A percentile compares a stretch with the other conserved stretches of the same genome.
Evolutionary conservation across 2,797 vertebrate genomes (phyloP).

Genomic region (Discoglossus pictus): DNA sequence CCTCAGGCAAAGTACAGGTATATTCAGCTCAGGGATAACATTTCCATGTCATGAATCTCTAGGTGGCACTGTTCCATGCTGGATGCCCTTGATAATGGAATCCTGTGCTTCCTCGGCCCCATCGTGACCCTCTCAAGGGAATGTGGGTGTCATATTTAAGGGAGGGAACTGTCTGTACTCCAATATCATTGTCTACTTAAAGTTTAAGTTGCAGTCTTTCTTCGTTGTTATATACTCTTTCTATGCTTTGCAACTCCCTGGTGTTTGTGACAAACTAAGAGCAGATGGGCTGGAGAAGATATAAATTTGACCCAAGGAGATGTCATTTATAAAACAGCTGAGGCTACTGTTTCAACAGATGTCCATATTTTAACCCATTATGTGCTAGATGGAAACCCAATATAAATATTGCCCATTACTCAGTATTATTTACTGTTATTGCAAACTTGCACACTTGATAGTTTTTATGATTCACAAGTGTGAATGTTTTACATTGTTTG

Average conservation of each 20-base stretch:
- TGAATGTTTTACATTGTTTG: no score
- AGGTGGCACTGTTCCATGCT: background rate
- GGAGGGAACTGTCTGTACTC: conserved; percentile 62
- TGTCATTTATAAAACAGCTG: conserved; percentile 87
- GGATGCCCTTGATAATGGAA: background rate
- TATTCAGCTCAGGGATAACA: no score
- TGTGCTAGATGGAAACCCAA: conserved; percentile 60
- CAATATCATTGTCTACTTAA: conserved; percentile 63
- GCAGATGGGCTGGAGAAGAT: conserved; percentile 83
- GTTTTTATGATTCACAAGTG: background rate
- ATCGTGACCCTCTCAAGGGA: conserved; percentile 67
- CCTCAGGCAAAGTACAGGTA: no score
- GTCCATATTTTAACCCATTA: conserved; percentile 78
- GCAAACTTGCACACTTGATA: background rate
- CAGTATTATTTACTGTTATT: background rate
- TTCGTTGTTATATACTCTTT: conserved; percentile 69
- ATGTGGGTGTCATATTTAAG: conserved; percentile 49
- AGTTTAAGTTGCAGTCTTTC: conserved; percentile 63
- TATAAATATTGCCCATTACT: conserved; percentile 40
- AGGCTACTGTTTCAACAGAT: conserved; percentile 90
- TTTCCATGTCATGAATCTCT: background rate
- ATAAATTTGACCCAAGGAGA: conserved; percentile 84
- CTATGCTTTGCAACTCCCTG: conserved; percentile 72
- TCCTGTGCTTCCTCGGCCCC: conserved; percentile 52
- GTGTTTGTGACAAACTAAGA: conserved; percentile 79